These are phyloP conservation scores for Chloropsis cyanopogon DNA, from an alignment of 2,113 vertebrate species.

Conservation along the genomic window DNA sequence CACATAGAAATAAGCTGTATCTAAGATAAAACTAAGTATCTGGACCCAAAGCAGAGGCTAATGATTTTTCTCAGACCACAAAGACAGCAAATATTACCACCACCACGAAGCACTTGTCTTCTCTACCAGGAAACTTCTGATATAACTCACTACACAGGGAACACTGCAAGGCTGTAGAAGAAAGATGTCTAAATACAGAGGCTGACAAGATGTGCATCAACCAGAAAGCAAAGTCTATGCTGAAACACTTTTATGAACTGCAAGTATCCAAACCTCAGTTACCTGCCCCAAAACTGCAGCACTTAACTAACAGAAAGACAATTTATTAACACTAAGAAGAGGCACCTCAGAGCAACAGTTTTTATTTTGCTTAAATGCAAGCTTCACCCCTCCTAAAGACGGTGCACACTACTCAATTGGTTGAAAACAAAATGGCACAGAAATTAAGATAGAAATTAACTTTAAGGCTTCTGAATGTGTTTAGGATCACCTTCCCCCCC, in stretches of 20 bases:
- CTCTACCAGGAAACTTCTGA: background rate
- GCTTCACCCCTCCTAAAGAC: background rate
- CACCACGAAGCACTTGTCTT: background rate
- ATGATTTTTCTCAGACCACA: background rate
- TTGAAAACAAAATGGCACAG: background rate
- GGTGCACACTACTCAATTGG: background rate
- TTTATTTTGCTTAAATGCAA: background rate
- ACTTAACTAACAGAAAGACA: background rate
- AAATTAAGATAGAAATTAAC: background rate
- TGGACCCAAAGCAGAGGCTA: background rate
- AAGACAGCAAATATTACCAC: accelerated
- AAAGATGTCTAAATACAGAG: background rate
- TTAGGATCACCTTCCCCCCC: accelerated
- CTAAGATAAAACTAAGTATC: background rate
- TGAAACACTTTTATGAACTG: background rate
- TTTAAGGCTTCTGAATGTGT: background rate
- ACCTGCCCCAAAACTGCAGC: background rate
- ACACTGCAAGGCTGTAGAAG: background rate
- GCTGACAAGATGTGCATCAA: background rate
- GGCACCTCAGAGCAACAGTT: background rate
- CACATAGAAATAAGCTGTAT: background rate
- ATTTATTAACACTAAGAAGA: background rate
- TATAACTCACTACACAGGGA: background rate
- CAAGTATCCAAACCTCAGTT: background rate
- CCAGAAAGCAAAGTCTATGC: background rate